Evolutionary conservation across 2,888 invertebrate genomes (phyloP), one percentile per base, ranked within the genome.

Genomic region (Lobophora halterata): DNA sequence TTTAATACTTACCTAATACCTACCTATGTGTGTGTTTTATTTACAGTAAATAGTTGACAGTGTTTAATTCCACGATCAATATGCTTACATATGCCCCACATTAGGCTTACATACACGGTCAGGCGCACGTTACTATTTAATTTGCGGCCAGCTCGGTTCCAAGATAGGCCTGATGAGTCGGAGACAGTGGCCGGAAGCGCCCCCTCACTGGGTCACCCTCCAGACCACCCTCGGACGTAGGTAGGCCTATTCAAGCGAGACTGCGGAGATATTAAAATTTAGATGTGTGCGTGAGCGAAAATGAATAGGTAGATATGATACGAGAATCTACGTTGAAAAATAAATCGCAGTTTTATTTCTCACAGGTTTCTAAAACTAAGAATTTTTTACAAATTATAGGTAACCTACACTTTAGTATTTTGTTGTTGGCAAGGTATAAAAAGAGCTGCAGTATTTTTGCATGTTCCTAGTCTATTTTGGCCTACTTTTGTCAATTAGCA

Each of bases 141-240:
- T 82, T 85, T 79, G 79, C 79, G 78, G 76, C 61, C 71, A 65
- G 69, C 66, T 63, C 67, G 69, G 53, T 58, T 66, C 72, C 74
- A 81, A 85, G 85, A 85, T 85, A 81, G 79, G 78, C 71, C 75
- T 79, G 83, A 80, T 78, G 81, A 79, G 79, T 65, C 76, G 80
- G 78, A 83, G 83, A 83, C 85, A 79, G 79, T 77, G 75, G 68
- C 71, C 77, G 83, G 82, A 83, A 76, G 71, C 58, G 63, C 29
- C 32, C 55, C 61, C 64, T 45, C 69, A 55, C 64, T 52, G 46
- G 53, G 49, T 51, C 53, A 29, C 61, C 54, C 54, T 53, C 50
- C 53, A 58, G 63, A 58, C 69, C 53, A 57, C 61, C 69, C 69
- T 31, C 34, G 25, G 35, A 34, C 39, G 37, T 75, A 71, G 62